Conservation (phyloP, 2,888 invertebrate species). For the Ochropleura plecta region DNA sequence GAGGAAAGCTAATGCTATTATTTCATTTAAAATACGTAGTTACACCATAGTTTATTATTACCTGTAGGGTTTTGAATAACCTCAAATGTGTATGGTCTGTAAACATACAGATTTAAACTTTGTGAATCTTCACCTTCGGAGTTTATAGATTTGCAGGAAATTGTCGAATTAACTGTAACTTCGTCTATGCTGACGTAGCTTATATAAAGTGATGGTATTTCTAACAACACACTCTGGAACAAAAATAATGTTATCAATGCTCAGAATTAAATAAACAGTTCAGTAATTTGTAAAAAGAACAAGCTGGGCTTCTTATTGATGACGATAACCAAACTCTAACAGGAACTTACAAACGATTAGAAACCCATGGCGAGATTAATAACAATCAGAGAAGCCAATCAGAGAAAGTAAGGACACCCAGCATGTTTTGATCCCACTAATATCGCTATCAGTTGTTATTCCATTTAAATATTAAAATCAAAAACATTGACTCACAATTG, state of each 20-base stretch:
- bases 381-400: neutral
- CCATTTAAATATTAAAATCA: neutral
- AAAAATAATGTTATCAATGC: neutral
- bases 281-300: neutral
- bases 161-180: slow-evolving; percentile 73
- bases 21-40: neutral
- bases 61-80: slow-evolving; percentile 77
- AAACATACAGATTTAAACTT: slow-evolving; percentile 73
- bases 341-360: neutral
- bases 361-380: neutral
- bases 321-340: neutral
- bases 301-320: neutral
- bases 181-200: slow-evolving; percentile 77
- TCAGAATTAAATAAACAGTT: neutral
- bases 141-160: slow-evolving; percentile 78
- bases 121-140: slow-evolving; percentile 64
- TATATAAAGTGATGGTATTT: slow-evolving; percentile 77
- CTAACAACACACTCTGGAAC: slow-evolving; percentile 74
- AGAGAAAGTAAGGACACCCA: neutral
- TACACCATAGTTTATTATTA: slow-evolving; percentile 53
- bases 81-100: slow-evolving; percentile 79
- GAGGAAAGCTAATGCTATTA: no score
- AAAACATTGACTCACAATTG: neutral
- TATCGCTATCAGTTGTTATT: neutral
- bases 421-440: neutral